Evolutionary conservation across 2,888 invertebrate genomes (phyloP).

Genomic region (Unio delphinus): DNA sequence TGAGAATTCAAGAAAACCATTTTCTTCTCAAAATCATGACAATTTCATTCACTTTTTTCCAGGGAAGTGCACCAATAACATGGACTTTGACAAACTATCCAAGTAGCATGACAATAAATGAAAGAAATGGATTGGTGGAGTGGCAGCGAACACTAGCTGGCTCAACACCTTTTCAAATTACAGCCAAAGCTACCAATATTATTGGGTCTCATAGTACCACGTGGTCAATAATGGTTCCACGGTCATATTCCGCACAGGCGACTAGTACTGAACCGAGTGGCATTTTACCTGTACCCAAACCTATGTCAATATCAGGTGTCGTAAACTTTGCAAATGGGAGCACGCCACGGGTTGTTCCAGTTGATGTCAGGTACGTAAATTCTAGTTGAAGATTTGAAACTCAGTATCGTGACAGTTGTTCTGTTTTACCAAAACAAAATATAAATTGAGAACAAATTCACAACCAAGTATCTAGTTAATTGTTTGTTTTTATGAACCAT

Average conservation of each 20-base stretch:
- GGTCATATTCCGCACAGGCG: constrained; percentile 18
- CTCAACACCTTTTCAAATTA: constrained; percentile 7
- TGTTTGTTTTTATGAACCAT: too few relatives aligned
- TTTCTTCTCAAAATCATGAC: neutral
- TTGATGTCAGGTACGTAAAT: constrained; percentile 16
- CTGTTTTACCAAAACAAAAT: too few relatives aligned
- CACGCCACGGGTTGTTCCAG: constrained; percentile 8
- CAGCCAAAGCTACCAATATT: constrained; percentile 15
- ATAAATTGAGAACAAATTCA: too few relatives aligned
- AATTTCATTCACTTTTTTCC: neutral
- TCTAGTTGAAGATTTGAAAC: neutral
- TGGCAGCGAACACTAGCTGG: constrained; percentile 19
- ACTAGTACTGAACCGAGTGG: constrained; percentile 9
- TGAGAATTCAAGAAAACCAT: too few relatives aligned
- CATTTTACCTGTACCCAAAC: constrained; percentile 10
- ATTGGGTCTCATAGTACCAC: constrained; percentile 16
- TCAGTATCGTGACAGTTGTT: too few relatives aligned
- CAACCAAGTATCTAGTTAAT: too few relatives aligned
- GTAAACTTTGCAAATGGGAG: constrained; percentile 9
- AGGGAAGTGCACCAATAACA: constrained; percentile 21
- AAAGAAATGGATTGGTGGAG: constrained; percentile 10
- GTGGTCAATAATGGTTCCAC: constrained; percentile 15
- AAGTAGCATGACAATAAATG: constrained; percentile 13
- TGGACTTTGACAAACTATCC: constrained; percentile 17
- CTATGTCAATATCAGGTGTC: constrained; percentile 13